Evolutionary conservation across 2,113 vertebrate species (phyloP).

Genomic region (Ictalurus punctatus): DNA sequence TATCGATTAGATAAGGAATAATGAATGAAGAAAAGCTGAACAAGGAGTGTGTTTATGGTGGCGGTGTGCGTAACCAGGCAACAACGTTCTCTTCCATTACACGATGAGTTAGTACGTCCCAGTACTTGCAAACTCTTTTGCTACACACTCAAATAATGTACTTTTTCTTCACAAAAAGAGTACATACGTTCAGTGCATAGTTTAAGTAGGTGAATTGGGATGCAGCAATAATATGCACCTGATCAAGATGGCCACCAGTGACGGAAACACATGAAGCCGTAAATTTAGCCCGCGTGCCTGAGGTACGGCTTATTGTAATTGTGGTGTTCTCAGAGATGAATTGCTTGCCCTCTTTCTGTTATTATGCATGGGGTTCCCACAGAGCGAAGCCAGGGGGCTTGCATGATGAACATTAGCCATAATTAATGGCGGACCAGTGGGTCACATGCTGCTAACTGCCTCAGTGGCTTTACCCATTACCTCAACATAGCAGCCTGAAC

Average conservation of each 20-base stretch:
- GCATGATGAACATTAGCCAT: constrained; percentile 53
- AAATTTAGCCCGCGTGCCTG: constrained; percentile 46
- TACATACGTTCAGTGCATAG: too few species aligned
- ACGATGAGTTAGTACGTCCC: too few species aligned
- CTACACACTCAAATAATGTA: too few species aligned
- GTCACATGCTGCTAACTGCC: constrained; percentile 70
- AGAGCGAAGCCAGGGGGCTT: constrained; percentile 63
- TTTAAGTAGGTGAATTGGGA: too few species aligned
- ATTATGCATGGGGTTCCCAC: constrained; percentile 57
- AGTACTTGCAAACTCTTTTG: too few species aligned
- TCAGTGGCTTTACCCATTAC: constrained; percentile 67
- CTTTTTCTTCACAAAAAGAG: too few species aligned
- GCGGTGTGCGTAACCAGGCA: too few species aligned
- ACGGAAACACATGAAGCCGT: background rate
- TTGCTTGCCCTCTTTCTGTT: constrained; percentile 69
- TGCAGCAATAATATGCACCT: background rate
- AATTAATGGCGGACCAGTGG: constrained; percentile 72
- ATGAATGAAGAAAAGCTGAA: too few species aligned
- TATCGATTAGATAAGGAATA: too few species aligned
- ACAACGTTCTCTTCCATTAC: too few species aligned
- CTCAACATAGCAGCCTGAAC: constrained; percentile 65
- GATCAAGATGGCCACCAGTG: background rate
- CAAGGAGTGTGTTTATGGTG: too few species aligned
- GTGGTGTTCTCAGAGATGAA: constrained; percentile 63
- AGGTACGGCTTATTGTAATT: constrained; percentile 67